Evolutionary conservation across 2,797 vertebrate genomes (phyloP), one percentile per base, ranked within the genome.

Genomic region (Lacerta bilineata): DNA sequence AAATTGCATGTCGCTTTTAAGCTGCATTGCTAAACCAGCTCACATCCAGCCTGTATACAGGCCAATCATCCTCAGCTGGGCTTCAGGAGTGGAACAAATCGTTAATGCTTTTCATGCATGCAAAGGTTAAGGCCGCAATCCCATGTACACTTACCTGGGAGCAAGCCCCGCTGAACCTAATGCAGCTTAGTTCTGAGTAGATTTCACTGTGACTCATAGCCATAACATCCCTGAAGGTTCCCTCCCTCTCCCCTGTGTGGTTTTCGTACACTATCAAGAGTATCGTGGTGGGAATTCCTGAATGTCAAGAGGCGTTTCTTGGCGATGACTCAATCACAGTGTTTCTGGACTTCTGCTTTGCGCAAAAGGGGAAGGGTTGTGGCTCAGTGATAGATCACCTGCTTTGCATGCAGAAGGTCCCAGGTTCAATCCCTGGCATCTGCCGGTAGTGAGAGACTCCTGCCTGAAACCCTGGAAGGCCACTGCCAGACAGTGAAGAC

Each of bases 1-100:
- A 94, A 95, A 95, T 85, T 92, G 87, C 39, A 74, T 89, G 17
- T 87, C 55, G 27, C 86, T 96, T 94, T 93, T 88, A 94, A 92
- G 88, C 82, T 92, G 46, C 27, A 75, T 93, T 94, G 55, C 50
- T 95, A 64, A 91, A 82, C 86, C 85, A 87, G 7, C 87, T 95
- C 82, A 84, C 85, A 91, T 69, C 50, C 11, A 64, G 84, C 59
- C 61, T 92, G 79, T 29, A 90, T 87, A 88, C 18, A 15, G 89
- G 33, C 89, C 91, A 66, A 88, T 92, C 90, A 91, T 94, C 85
- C 84, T 91, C 90, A 87, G 71, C 68, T 74, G 86, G 66, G 41
- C 80, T 91, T 84, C 80, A 91, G 87, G 39, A 86, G 88, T 81
- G 87, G 74, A 92, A 72, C 71, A 89, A 92, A 90, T 89, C 84